Percentiles rank a stretch among this genome's conserved stretches.
Evolutionary conservation across 2,797 vertebrate species (phyloP).

Genomic region (Alosa sapidissima): DNA sequence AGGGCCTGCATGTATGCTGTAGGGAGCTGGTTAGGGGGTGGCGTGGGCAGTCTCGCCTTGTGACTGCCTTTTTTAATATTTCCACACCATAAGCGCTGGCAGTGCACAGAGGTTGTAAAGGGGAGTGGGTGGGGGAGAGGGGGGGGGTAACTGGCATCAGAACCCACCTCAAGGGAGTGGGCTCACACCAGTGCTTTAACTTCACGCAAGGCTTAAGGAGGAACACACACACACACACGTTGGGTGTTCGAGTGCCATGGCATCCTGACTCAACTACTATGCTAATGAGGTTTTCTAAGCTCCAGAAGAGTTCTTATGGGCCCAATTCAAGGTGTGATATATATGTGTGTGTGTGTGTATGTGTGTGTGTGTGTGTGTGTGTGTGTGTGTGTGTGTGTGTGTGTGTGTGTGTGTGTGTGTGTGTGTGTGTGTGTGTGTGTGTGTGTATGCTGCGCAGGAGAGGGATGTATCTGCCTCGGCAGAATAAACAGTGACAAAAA

Average conservation of each 20-base stretch:
- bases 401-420: background rate
- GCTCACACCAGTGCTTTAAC: background rate
- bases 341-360: background rate
- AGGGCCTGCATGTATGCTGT: conserved; percentile 23
- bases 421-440: background rate
- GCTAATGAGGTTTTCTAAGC: background rate
- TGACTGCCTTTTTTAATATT: conserved; percentile 17
- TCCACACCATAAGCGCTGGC: background rate
- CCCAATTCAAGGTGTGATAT: background rate
- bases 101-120: background rate
- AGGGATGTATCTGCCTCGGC: background rate
- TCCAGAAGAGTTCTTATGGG: background rate
- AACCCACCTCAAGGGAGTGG: background rate
- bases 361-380: no score
- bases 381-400: background rate
- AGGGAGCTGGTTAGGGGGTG: background rate
- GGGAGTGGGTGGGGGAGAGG: background rate
- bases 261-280: background rate
- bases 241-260: background rate
- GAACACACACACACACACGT: background rate
- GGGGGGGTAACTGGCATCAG: background rate
- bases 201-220: background rate
- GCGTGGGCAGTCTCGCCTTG: background rate
- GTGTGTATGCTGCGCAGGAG: background rate
- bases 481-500: background rate